These are phyloP conservation scores for Parotocinclus haroldoi DNA, from an alignment of 2,797 vertebrate genomes.

Conservation along the genomic window DNA sequence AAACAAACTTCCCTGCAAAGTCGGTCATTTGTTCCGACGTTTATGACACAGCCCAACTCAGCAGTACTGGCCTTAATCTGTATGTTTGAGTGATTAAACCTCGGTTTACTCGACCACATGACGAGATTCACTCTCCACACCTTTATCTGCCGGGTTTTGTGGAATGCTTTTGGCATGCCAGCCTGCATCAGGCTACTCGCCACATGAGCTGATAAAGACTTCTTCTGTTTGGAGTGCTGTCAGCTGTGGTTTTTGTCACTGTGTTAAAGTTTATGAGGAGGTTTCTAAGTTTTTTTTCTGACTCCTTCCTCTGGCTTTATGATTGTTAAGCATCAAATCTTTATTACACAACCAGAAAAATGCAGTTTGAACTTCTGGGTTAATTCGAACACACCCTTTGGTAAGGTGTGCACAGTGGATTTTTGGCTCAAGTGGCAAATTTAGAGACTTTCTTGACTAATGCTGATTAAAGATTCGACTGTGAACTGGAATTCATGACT, in stretches of 20 bases:
- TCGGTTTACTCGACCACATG: background rate
- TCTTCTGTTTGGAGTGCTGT: background rate
- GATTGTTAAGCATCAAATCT: constrained; percentile 7
- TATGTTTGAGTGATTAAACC: constrained; percentile 15
- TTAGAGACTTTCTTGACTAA: no score
- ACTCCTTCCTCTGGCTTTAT: constrained; percentile 6
- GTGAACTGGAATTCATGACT: no score
- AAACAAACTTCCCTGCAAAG: background rate
- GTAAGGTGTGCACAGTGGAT: no score
- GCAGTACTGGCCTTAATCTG: background rate
- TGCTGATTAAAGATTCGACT: no score
- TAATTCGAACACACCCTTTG: no score
- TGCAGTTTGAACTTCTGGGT: no score
- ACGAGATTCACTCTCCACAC: background rate
- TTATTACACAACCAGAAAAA: no score
- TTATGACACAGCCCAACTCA: background rate
- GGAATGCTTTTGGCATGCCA: constrained; percentile 26
- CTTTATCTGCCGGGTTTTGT: no score
- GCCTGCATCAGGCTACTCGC: constrained; percentile 1
- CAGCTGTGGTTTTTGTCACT: no score
- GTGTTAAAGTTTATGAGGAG: no score
- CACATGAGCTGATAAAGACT: constrained; percentile 9
- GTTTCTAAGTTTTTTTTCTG: no score
- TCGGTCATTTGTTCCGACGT: background rate
- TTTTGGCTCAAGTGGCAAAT: no score